Conservation (phyloP, 2,113 vertebrate genomes). For the Ibidorhyncha struthersii region DNA sequence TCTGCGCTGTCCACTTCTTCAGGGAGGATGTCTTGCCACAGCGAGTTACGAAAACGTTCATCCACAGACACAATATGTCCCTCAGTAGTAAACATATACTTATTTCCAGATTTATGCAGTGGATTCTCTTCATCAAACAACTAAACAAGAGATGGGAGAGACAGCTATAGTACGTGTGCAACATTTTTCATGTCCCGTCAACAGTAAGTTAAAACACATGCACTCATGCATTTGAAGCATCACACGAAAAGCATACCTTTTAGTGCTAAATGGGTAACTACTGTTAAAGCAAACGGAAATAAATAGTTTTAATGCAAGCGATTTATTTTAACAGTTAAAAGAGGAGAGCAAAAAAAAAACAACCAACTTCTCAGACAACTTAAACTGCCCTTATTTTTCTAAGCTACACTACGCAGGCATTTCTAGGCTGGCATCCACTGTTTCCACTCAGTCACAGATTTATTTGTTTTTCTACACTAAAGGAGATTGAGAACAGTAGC, state of each 20-base stretch:
- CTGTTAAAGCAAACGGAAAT: not conserved
- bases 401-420: not conserved
- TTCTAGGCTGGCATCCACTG: not conserved
- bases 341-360: not conserved
- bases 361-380: not conserved
- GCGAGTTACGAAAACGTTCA: constrained; percentile 84
- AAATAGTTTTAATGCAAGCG: not conserved
- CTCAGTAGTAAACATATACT: constrained; percentile 97
- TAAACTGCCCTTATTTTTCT: not conserved
- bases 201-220: fast-evolving
- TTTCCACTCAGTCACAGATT: not conserved
- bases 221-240: fast-evolving
- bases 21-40: constrained; percentile 84
- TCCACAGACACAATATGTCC: constrained; percentile 95
- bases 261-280: not conserved
- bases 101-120: constrained; percentile 89
- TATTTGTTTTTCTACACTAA: not conserved
- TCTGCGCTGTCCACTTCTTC: constrained; percentile 46
- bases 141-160: constrained; percentile 59
- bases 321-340: not conserved
- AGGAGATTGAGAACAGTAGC: not conserved
- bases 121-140: constrained; percentile 98
- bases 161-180: fast-evolving
- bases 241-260: not conserved
- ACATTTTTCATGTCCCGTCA: not conserved